Percentiles rank a stretch among this genome's conserved stretches.
Conservation (phyloP, 2,113 vertebrate genomes). For the Solea solea region DNA sequence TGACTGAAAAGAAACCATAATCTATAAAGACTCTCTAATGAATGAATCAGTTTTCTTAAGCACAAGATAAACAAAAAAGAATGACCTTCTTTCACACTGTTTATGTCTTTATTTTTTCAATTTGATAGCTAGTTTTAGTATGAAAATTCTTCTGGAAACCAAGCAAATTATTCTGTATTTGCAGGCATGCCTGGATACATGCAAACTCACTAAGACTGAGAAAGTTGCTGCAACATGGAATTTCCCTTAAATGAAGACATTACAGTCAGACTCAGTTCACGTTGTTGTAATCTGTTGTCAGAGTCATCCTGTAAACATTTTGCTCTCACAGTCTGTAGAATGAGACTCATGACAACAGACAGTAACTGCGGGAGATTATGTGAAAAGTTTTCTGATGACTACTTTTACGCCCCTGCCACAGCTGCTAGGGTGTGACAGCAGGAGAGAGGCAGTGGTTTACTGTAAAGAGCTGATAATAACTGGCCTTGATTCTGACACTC, state of each 20-base stretch:
- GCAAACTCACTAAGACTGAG: conserved; percentile 1
- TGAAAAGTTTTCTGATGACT: conserved; percentile 70
- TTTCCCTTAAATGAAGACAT: conserved; percentile 32
- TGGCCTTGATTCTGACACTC: conserved; percentile 73
- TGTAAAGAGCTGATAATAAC: conserved; percentile 67
- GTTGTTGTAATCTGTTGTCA: conserved; percentile 20
- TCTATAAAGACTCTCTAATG: too few species aligned
- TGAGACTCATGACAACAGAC: conserved; percentile 56
- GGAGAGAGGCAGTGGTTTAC: conserved; percentile 68
- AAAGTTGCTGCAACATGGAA: conserved; percentile 17
- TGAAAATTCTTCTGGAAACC: too few species aligned
- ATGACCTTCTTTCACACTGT: too few species aligned
- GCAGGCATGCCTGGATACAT: neutral
- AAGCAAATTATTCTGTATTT: too few species aligned
- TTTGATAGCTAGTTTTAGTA: too few species aligned
- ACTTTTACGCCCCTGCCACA: conserved; percentile 41
- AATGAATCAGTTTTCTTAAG: too few species aligned
- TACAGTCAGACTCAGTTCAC: conserved; percentile 8
- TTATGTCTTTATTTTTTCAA: too few species aligned
- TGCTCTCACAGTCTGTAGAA: conserved; percentile 26
- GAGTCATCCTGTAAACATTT: conserved; percentile 54
- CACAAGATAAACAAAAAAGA: too few species aligned
- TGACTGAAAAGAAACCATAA: too few species aligned
- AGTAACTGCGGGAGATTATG: conserved; percentile 49
- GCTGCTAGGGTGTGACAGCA: conserved; percentile 69